These are phyloP conservation scores for Hyphantria cunea DNA, from an alignment of 1,140 invertebrate species.

Conservation along the genomic window DNA sequence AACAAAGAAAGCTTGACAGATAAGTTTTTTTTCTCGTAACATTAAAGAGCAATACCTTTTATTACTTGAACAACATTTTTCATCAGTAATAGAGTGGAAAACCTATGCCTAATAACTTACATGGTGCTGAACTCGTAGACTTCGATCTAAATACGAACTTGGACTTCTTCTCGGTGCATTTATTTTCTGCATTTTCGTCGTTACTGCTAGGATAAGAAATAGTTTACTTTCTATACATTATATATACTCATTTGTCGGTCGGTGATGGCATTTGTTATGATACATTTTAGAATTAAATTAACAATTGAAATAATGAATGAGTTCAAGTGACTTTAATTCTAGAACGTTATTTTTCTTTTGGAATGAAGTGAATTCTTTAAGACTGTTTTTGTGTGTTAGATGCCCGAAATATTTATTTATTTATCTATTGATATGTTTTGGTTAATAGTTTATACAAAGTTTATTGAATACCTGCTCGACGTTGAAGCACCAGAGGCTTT, in stretches of 20 bases:
- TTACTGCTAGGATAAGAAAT: slow-evolving; percentile 27
- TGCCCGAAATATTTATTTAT: too few relatives aligned
- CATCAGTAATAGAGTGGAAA: neutral
- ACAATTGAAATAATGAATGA: too few relatives aligned
- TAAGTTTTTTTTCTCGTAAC: neutral
- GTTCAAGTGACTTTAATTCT: too few relatives aligned
- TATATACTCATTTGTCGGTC: too few relatives aligned
- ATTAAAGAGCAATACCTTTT: neutral
- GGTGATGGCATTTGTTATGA: too few relatives aligned
- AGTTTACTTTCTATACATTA: too few relatives aligned
- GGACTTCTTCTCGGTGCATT: slow-evolving; percentile 46
- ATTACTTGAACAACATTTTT: neutral
- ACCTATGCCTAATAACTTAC: slow-evolving; percentile 26
- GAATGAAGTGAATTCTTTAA: too few relatives aligned
- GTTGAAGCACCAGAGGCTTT: slow-evolving; percentile 37
- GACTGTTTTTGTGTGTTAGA: too few relatives aligned
- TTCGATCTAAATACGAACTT: slow-evolving; percentile 64
- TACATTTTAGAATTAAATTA: too few relatives aligned
- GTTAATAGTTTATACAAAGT: neutral
- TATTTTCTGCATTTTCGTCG: slow-evolving; percentile 27
- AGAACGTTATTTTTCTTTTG: too few relatives aligned
- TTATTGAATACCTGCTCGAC: neutral
- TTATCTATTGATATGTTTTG: too few relatives aligned
- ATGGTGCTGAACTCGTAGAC: slow-evolving; percentile 33
- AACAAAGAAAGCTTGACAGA: neutral